Evolutionary conservation across 2,113 vertebrate species (phyloP).

Genomic region (Misgurnus mizolepis): DNA sequence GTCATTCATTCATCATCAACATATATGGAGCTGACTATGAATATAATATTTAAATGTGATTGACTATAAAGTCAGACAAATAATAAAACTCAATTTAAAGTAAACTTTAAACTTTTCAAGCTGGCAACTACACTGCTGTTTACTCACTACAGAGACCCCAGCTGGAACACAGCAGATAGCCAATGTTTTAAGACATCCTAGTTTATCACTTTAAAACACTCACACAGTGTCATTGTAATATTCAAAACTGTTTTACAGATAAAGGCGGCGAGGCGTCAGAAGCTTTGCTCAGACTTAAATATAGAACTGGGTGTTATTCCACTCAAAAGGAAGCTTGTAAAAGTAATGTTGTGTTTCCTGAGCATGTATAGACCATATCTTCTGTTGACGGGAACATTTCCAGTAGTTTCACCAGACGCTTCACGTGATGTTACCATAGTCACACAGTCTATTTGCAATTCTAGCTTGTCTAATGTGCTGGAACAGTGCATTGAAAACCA

Average conservation of each 20-base stretch:
- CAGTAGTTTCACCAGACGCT: conserved; percentile 35
- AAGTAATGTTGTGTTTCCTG: conserved; percentile 10
- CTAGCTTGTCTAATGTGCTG: conserved; percentile 36
- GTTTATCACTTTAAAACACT: conserved; percentile 36
- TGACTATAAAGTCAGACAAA: not conserved
- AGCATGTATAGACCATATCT: conserved; percentile 49
- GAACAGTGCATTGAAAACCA: conserved; percentile 35
- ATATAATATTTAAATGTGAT: not conserved
- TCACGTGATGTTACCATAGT: conserved; percentile 57
- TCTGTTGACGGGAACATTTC: conserved; percentile 50
- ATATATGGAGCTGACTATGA: not conserved
- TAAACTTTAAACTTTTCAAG: not conserved
- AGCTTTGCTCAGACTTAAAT: conserved; percentile 7
- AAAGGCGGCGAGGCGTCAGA: not conserved
- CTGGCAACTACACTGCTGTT: not conserved
- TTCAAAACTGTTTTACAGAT: not conserved
- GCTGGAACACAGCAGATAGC: conserved; percentile 32
- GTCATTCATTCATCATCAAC: not conserved
- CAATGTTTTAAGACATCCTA: not conserved
- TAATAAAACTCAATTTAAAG: not conserved
- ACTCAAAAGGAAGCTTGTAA: conserved; percentile 32
- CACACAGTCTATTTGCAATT: conserved; percentile 56
- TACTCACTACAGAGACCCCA: not conserved
- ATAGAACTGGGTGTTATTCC: conserved; percentile 28
- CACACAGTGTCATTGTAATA: not conserved